Percentiles rank a stretch among this genome's conserved stretches.
These are phyloP conservation scores for Sarcophaga carnaria DNA, from an alignment of 2,888 invertebrate species.

Conservation along the genomic window DNA sequence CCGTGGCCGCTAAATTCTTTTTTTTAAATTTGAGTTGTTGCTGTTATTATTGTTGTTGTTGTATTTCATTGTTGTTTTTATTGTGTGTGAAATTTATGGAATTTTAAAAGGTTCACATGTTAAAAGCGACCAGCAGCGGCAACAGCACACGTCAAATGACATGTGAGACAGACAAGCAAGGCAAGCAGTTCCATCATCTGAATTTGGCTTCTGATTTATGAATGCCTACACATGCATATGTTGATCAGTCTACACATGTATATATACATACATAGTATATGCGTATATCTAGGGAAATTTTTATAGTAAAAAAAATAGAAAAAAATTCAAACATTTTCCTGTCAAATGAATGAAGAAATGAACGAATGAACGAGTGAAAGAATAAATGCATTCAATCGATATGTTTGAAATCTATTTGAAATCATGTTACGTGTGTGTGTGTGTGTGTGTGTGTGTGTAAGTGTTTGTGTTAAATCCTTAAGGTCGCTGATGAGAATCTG, in stretches of 20 bases:
- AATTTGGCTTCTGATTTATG: constrained; percentile 60
- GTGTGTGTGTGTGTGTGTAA: not conserved
- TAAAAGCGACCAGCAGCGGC: constrained; percentile 47
- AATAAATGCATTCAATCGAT: constrained; percentile 32
- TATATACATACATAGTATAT: not conserved
- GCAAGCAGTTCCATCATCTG: constrained; percentile 47
- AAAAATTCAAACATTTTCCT: not conserved
- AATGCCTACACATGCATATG: not conserved
- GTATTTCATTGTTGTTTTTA: constrained; percentile 28
- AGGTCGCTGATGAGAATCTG: constrained; percentile 37
- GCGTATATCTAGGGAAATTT: not conserved
- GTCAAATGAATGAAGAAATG: constrained; percentile 20
- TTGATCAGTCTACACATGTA: not conserved
- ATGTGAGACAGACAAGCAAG: constrained; percentile 43
- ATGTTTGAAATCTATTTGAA: constrained; percentile 45
- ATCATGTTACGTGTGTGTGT: not conserved
- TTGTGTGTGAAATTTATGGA: constrained; percentile 75
- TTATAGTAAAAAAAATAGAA: not conserved
- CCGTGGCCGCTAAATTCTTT: constrained; percentile 45
- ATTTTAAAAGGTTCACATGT: constrained; percentile 79
- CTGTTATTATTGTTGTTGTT: constrained; percentile 16
- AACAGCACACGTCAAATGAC: constrained; percentile 67
- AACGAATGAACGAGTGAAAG: constrained; percentile 10
- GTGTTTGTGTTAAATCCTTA: constrained; percentile 19
- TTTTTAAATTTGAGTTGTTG: constrained; percentile 18